Evolutionary conservation across 2,797 vertebrate species (phyloP), one percentile per base, ranked within the genome.

Genomic region (Myotis findleyi): DNA sequence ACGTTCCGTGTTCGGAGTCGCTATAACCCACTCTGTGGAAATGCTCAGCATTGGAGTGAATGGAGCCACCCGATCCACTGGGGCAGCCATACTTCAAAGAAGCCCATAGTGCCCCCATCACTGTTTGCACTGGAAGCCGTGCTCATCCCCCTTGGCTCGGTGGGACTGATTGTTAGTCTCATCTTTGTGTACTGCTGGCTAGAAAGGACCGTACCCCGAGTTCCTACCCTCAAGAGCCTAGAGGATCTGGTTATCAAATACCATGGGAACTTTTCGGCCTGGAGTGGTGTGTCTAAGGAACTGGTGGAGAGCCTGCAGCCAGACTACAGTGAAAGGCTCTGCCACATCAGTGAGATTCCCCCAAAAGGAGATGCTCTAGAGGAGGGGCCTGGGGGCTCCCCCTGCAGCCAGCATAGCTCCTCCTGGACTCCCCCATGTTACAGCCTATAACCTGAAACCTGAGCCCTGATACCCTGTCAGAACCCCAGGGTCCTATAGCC

Each of bases 261-360:
- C 89, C 98, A 98, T 0, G 98, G 98, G 27, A 99, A 99, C 90
- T 98, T 99, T 36, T 98, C 99, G 98, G 99, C 99, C 76, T 99
- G 99, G 99, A 98, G 99, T 8, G 98, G 98, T 23, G 98, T 99
- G 93, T 98, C 99, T 91, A 99, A 99, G 98, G 98, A 98, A 3
- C 47, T 99, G 2, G 97, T 99, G 76, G 99, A 99, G 62, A 99
- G 98, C 87, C 99, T 99, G 93, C 99, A 99, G 97, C 96, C 98
- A 16, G 99, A 98, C 98, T 99, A 99, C 97, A 99, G 97, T 0
- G 99, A 99, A 98, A 98, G 96, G 6, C 97, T 99, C 97, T 99
- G 99, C 94, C 83, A 98, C 0, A 99, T 99, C 94, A 98, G 98
- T 0, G 99, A 99, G 98, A 97, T 98, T 71, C 96, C 97, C n/a